Evolutionary conservation across 2,888 invertebrate species (phyloP), one percentile per base, ranked within the genome.

Genomic region (Drosophila stalkeri): DNA sequence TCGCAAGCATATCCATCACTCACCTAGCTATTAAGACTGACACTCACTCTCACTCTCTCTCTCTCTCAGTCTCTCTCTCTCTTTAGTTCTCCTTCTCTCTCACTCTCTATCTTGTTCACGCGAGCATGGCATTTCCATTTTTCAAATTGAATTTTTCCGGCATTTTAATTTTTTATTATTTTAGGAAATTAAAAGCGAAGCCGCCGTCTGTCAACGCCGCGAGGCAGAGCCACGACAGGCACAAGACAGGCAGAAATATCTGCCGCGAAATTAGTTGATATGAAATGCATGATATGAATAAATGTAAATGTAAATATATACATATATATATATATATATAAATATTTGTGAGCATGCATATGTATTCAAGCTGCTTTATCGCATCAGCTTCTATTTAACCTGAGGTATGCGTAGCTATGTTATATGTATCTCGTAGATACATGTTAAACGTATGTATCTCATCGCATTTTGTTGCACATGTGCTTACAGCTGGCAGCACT

Each of bases 141-240:
- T 72, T 73, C 57, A 72, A 82, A 80, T 77, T 77, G 55, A 82
- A 78, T 89, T 86, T 83, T 72, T 75, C 75, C 72, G 61, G 67
- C 65, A 75, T 78, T 88, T 87, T 56, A 75, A 75, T 84, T 70
- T 82, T 71, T 72, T 73, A 74, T 82, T 78, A 77, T 77, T 75
- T 77, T 69, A 76, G 75, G 63, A 59, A 72, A 81, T 77, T 82
- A 76, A 82, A 77, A 80, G 67, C 49, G 64, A 71, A 64, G 52
- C 60, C 37, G 47, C 57, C 44, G 67, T 44, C 54, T 66, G 81
- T 74, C 81, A 64, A 16, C 68, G 69, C 64, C 61, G 63, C 52
- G 62, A 64, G 60, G 51, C n/a, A 16, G 33, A 46, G 31, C 14
- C 20, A 14, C 8, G 46, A 23, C 46, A 57, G 62, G 46, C 20